Evolutionary conservation across 2,113 vertebrate species (phyloP).

Genomic region (Myotis yumanensis): DNA sequence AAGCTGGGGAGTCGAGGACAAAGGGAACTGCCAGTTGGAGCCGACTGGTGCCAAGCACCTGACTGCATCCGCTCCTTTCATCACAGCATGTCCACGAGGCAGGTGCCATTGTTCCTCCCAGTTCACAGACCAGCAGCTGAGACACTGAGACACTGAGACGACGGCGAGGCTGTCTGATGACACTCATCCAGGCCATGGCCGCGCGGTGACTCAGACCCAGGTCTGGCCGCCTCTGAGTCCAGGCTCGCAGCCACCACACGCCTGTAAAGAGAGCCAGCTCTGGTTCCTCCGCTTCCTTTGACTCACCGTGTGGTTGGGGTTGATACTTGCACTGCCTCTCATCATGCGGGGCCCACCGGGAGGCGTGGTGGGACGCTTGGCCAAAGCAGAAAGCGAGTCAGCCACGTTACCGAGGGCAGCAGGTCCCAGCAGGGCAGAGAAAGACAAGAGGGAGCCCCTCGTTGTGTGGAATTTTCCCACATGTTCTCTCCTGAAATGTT

Average conservation of each 20-base stretch:
- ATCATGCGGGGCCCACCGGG: accelerated
- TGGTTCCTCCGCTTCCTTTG: neutral
- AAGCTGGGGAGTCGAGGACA: neutral
- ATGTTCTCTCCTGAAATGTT: neutral
- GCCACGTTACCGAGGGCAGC: accelerated
- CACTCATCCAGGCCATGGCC: accelerated
- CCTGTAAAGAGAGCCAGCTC: accelerated
- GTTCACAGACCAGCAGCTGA: neutral
- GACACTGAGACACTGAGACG: neutral
- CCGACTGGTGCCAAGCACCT: neutral
- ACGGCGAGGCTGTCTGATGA: accelerated
- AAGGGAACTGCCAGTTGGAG: neutral
- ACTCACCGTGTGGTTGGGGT: neutral
- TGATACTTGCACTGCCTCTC: accelerated
- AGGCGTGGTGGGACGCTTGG: neutral
- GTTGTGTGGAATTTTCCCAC: neutral
- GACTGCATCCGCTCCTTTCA: neutral
- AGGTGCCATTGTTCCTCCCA: neutral
- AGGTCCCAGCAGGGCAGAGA: no score
- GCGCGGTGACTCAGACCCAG: neutral
- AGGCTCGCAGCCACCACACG: accelerated
- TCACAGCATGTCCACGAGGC: neutral
- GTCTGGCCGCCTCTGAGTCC: neutral
- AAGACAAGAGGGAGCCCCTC: neutral
- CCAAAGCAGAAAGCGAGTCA: neutral